These are phyloP conservation scores for Agapornis roseicollis DNA, from an alignment of 2,113 vertebrate genomes.

Conservation along the genomic window DNA sequence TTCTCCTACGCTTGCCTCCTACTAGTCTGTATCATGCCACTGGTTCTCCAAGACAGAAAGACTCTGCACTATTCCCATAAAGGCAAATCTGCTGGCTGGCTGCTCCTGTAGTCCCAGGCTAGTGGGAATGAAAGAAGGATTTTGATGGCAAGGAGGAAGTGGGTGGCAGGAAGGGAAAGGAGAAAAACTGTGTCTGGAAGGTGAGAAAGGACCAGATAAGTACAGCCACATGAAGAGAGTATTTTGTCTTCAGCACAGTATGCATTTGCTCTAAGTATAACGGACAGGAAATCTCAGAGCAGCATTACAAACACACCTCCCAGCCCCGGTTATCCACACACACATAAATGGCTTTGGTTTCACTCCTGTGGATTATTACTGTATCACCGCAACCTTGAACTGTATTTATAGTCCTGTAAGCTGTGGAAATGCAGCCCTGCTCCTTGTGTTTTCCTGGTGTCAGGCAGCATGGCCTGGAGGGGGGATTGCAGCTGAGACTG, in stretches of 20 bases:
- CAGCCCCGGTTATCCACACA: constrained; percentile 2
- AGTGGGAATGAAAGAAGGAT: not conserved
- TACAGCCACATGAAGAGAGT: not conserved
- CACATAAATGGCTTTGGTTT: constrained; percentile 51
- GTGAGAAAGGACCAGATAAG: not conserved
- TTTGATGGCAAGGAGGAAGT: not conserved
- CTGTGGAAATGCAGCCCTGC: not conserved
- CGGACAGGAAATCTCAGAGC: constrained; percentile 26
- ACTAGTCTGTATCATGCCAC: not conserved
- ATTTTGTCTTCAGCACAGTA: not conserved
- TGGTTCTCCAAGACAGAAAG: not conserved
- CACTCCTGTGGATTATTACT: constrained; percentile 50
- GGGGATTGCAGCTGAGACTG: not conserved
- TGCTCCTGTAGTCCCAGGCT: not conserved
- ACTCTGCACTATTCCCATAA: not conserved
- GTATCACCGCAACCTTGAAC: constrained; percentile 32
- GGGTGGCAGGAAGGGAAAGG: not conserved
- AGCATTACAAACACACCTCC: constrained; percentile 17
- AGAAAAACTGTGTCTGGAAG: not conserved
- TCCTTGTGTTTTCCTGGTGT: constrained; percentile 16
- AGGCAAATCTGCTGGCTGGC: not conserved
- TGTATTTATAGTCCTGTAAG: constrained; percentile 50
- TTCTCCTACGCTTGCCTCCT: not conserved
- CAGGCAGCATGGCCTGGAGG: not conserved
- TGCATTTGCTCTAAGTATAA: not conserved